Base-by-base conservation (phyloP, 2,113 vertebrate species). In the Phocoena sinus region DNA sequence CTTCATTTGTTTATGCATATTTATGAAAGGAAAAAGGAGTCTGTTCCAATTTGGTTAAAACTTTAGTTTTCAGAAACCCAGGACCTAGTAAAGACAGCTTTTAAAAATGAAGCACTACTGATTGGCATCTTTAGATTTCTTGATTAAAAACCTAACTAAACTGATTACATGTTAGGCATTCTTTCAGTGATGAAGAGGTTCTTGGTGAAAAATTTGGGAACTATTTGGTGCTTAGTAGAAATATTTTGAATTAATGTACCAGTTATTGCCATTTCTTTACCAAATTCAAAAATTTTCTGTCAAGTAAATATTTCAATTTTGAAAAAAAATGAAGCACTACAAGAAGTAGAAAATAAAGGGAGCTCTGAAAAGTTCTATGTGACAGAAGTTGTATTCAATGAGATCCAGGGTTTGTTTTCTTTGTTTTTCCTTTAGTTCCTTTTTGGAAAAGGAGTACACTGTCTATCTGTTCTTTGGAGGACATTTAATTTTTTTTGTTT, bases 41-140 rank as follows among this genome's bases (percentile, higher is more conserved):
- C 74, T 92, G 31, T 68, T 77, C 92, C 56, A 58, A 86, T 68
- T 92, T 86, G 73, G 38, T 86, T 60, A 90, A 95, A 89, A 12
- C 25, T 82, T 85, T 36, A 74, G 44, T 89, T 95, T 94, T 96
- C 47, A 91, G 84, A 91, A 95, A 94, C 31, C 36, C 15, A 86
- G n/a, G 44, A 92, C 91, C 68, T 80, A 85, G 89, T 89, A 20
- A 91, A 85, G 53, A 73, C n/a, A 70, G 76, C 70, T 77, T 67
- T 0, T 11, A 71, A 63, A 93, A 77, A 92, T 50, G 53, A 63
- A 96, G 36, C 47, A 74, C 56, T 76, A 70, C 33, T 96, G 12
- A 56, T 38, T 33, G 62, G 21, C 63, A 94, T 81, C 80, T 95
- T 84, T 83, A 79, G 26, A 50, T 73, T 70, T 80, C 23, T 63